A percentile compares a stretch with the other conserved stretches of the same genome.
These are phyloP conservation scores for Antigone vipio DNA, from an alignment of 2,113 vertebrate species.

Conservation along the genomic window DNA sequence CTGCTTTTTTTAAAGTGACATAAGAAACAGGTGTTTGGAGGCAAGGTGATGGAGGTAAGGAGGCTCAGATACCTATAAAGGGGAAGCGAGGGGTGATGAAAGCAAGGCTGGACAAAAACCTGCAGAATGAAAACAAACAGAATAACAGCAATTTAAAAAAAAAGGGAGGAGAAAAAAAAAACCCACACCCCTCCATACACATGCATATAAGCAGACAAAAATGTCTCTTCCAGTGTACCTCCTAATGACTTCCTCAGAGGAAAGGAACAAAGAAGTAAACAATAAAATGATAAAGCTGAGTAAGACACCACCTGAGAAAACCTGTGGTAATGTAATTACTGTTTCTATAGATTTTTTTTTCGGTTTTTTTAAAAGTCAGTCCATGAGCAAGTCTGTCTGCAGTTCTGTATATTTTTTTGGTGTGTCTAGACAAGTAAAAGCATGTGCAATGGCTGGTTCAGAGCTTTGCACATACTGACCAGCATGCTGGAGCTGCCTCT, in stretches of 20 bases:
- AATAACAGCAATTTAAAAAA: not conserved
- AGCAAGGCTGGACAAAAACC: not conserved
- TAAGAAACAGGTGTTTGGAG: not conserved
- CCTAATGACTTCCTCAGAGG: not conserved
- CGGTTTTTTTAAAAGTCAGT: not conserved
- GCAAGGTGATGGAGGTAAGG: not conserved
- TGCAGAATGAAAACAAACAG: not conserved
- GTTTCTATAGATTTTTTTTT: not conserved
- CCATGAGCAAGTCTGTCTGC: not conserved
- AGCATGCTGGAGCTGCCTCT: not conserved
- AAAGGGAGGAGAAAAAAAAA: not conserved
- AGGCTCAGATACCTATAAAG: not conserved
- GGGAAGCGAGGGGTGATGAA: not conserved
- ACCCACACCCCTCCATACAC: rapidly evolving
- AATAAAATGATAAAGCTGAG: not conserved
- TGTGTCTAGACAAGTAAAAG: not conserved
- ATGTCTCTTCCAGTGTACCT: not conserved
- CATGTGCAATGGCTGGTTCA: not conserved
- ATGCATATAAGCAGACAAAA: not conserved
- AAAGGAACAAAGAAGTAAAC: not conserved
- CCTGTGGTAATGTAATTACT: not conserved
- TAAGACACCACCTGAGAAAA: not conserved
- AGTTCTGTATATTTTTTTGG: not conserved
- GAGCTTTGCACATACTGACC: not conserved
- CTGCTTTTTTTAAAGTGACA: not conserved